Evolutionary conservation across 2,797 vertebrate species (phyloP), one percentile per base, ranked within the genome.

Genomic region (Sternarchorhynchus goeldii): DNA sequence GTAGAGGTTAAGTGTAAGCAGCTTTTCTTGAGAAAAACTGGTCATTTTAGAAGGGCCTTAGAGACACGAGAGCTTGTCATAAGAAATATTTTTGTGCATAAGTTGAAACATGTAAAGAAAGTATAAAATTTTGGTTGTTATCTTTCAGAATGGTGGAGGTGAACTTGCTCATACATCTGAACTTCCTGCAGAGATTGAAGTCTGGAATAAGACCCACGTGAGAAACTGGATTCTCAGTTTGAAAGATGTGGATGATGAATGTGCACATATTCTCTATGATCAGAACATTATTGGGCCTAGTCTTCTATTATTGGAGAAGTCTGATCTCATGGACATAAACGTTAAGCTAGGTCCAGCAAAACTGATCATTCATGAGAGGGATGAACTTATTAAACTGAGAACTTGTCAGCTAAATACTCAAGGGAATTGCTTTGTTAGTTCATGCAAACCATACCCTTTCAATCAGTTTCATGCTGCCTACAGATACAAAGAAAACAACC

Each of bases 391-490:
- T 50, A 86, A 86, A 76, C 62, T 66, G 69, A 84, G 83, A 39
- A 84, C 80, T 63, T 83, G 86, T 5, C 57, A 86, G n/a, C 17
- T 68, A 36, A 31, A 10, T 21, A 65, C 20, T 1, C 62, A 56
- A 41, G 12, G 16, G 60, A 78, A 20, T 60, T 66, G 73, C 3
- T 59, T 79, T 65, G 71, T 65, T 16, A 81, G 67, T 73, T 75
- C 74, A 8, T 89, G 88, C 53, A 90, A 88, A 36, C 89, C 91
- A 0, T 90, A 91, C 73, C 91, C 92, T 59, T 93, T 92, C 60
- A 60, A 79, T 55, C 82, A 80, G 79, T 87, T 85, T 32, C 85
- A 88, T 74, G 85, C 89, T 67, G 76, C 85, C 2, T 79, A 83
- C 14, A 85, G 90, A 69, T 93, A 92, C 67, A 83, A 34, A 4